Base-by-base conservation (phyloP, 2,113 vertebrate species). In the Upupa epops region DNA sequence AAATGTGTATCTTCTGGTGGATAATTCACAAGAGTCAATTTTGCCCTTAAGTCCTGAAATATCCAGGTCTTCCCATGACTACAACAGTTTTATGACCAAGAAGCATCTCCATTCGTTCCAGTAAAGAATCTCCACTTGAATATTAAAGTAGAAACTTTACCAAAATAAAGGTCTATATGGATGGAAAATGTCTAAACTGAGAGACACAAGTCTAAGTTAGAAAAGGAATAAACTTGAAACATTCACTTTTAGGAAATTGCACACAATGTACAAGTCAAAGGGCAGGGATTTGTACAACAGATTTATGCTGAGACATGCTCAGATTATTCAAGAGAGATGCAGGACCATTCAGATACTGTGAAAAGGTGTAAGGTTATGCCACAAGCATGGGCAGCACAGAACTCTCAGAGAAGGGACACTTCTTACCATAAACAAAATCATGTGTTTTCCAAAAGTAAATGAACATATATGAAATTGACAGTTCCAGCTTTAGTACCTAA, bases 371-470 rank as follows among this genome's bases (percentile, higher is more conserved):
- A 52, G 70, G 42, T 37, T 48, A 42, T 45, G 32, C 64, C 82
- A 89, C 55, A 91, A 83, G 49, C 34, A 19, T 40, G 26, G 91
- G 60, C 77, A 83, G 75, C 8, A 22, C 31, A 89, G 55, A 92
- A 66, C 12, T 66, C 74, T 55, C 60, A 66, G 40, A 82, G 52
- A 74, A 6, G 51, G 6, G 8, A 34, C 15, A 74, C 56, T 66
- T 73, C 36, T 55, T 66, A 59, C 56, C 45, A 59, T 72, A 45
- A 90, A 90, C 78, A 55, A 72, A 89, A 72, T 64, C 17, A 52
- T 48, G 76, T 61, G 72, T 18, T 86, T 86, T 65, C 70, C 25
- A 74, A 69, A 94, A 89, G 31, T 77, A 90, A 95, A 86, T 80
- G 89, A 88, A 94, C 69, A 81, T 31, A 66, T 20, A 60, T 56